phyloP scores from a whole-genome alignment of 1,140 invertebrate species.

The Leptestheria dahalacensis region DNA sequence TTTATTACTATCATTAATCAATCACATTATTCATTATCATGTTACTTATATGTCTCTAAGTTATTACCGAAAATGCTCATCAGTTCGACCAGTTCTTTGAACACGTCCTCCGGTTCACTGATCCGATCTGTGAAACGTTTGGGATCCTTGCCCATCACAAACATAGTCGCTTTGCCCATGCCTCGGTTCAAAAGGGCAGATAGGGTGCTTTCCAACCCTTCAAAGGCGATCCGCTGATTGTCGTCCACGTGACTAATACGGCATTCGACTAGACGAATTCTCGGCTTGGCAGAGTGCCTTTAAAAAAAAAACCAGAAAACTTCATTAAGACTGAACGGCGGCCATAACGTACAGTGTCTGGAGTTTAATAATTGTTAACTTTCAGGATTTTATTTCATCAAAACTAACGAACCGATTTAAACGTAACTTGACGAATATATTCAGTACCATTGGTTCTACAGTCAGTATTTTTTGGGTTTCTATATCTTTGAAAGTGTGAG shows the following conservation, averaged over 20 bases:
- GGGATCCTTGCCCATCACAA: neutral
- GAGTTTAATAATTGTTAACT: too few species aligned
- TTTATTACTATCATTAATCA: too few species aligned
- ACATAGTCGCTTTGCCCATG: neutral
- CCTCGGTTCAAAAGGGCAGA: neutral
- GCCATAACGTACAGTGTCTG: too few species aligned
- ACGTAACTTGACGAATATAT: too few species aligned
- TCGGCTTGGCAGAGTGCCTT: neutral
- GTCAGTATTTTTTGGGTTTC: too few species aligned
- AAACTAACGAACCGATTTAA: too few species aligned
- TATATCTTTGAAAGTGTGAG: too few species aligned
- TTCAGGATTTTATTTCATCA: too few species aligned
- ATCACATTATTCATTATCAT: neutral
- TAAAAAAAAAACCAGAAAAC: neutral
- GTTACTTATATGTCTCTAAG: neutral
- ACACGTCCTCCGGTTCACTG: neutral
- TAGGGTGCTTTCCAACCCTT: neutral
- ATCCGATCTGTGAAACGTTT: neutral
- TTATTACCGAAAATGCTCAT: neutral
- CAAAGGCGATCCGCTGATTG: neutral
- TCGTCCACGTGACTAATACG: neutral
- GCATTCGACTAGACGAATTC: neutral
- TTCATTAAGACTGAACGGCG: too few species aligned
- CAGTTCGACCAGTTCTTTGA: neutral
- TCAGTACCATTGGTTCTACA: too few species aligned